Percentiles rank a stretch among this genome's conserved stretches.
Evolutionary conservation across 2,113 vertebrate genomes (phyloP).

Genomic region (Lamprotornis superbus): DNA sequence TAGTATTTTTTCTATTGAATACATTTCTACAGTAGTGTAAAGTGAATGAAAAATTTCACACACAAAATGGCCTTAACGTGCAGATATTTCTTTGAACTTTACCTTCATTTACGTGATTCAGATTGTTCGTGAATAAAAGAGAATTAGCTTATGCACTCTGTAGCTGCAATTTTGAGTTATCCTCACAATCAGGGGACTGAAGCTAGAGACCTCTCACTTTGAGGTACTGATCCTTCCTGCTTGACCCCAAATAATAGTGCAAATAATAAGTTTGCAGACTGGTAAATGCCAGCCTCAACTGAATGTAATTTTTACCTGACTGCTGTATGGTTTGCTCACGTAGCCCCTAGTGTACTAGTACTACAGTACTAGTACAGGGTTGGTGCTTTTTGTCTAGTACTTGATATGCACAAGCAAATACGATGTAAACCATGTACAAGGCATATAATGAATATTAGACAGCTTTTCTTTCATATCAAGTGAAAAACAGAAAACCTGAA

Average conservation of each 20-base stretch:
- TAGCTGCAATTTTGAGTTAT: not conserved
- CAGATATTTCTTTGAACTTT: not conserved
- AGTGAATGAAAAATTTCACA: not conserved
- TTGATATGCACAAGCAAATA: not conserved
- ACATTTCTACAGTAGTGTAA: not conserved
- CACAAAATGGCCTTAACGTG: not conserved
- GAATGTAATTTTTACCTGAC: not conserved
- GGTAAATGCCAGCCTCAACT: not conserved
- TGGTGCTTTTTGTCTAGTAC: not conserved
- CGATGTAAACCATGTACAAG: not conserved
- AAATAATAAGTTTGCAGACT: not conserved
- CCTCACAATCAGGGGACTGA: not conserved
- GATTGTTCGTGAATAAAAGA: not conserved
- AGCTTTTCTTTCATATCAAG: not conserved
- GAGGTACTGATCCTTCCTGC: not conserved
- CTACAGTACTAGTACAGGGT: not conserved
- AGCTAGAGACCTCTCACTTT: not conserved
- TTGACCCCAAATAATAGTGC: not conserved
- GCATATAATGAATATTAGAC: not conserved
- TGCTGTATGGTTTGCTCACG: not conserved
- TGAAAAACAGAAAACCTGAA: not conserved
- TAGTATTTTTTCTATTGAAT: not conserved
- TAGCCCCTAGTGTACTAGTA: too few relatives aligned
- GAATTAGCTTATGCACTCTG: not conserved
- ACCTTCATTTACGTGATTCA: not conserved